A percentile compares a stretch with the other conserved stretches of the same genome.
phyloP scores from a whole-genome alignment of 2,888 invertebrate genomes.

The Ceraclea dissimilis region DNA sequence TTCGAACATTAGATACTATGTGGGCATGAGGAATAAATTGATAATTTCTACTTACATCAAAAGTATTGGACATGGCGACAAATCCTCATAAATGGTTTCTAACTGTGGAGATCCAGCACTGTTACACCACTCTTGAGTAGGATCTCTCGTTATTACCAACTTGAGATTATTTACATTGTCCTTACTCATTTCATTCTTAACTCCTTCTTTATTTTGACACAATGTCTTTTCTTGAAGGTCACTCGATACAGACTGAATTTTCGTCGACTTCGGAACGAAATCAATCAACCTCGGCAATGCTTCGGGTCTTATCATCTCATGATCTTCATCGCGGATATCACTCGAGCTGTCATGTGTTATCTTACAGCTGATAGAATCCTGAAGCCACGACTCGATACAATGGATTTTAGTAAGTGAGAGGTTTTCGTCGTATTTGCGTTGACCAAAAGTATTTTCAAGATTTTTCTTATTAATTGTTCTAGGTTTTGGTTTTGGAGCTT shows the following conservation, averaged over 20 bases:
- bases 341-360: slow-evolving; percentile 36
- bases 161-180: slow-evolving; percentile 21
- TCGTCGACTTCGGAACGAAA: slow-evolving; percentile 55
- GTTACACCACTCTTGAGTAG: slow-evolving; percentile 31
- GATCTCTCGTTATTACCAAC: slow-evolving; percentile 23
- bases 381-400: slow-evolving; percentile 45
- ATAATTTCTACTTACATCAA: slow-evolving; percentile 30
- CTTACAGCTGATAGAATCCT: slow-evolving; percentile 46
- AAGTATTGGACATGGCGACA: slow-evolving; percentile 42
- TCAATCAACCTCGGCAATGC: slow-evolving; percentile 62
- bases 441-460: slow-evolving; percentile 23
- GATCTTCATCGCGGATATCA: slow-evolving; percentile 39
- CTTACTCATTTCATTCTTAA: slow-evolving; percentile 1
- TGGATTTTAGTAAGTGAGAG: slow-evolving; percentile 44
- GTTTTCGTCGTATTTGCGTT: slow-evolving; percentile 33
- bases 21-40: no score
- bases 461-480: slow-evolving; percentile 45
- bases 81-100: slow-evolving; percentile 64
- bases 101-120: slow-evolving; percentile 44
- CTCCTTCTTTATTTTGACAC: slow-evolving; percentile 5
- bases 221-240: neutral
- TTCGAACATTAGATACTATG: no score
- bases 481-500: slow-evolving; percentile 50
- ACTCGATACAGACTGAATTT: slow-evolving; percentile 1
- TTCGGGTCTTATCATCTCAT: slow-evolving; percentile 36